Evolutionary conservation across 2,888 invertebrate genomes (phyloP).

Genomic region (Limnephilus auricula): DNA sequence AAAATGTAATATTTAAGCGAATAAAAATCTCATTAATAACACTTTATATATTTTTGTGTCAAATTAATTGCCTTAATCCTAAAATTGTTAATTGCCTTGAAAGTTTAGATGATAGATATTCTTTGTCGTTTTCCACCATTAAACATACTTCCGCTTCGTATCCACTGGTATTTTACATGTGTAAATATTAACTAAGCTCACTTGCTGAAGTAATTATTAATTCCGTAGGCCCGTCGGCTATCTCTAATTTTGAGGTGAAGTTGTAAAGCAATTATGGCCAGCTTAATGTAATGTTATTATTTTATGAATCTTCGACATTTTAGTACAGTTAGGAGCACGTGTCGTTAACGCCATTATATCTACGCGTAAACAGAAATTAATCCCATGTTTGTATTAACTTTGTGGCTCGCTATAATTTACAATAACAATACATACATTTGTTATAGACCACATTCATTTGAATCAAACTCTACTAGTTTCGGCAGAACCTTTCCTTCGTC

Average conservation of each 20-base stretch:
- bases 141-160: constrained; percentile 36
- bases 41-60: background rate
- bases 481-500: too few species aligned
- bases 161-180: constrained; percentile 63
- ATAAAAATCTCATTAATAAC: background rate
- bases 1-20: background rate
- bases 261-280: constrained; percentile 34
- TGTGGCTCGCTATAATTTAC: too few species aligned
- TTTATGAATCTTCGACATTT: background rate
- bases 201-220: constrained; percentile 60
- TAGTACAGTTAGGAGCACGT: background rate
- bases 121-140: background rate
- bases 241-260: constrained; percentile 41
- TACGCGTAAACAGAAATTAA: background rate
- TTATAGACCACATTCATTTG: too few species aligned
- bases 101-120: background rate
- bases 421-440: too few species aligned
- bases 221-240: constrained; percentile 47
- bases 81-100: background rate
- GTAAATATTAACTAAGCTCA: constrained; percentile 62
- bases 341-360: background rate
- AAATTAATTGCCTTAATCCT: background rate
- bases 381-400: too few species aligned
- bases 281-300: constrained; percentile 19
- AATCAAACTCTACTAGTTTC: too few species aligned